Evolutionary conservation across 64 coral and sea anemone species (phyloP).

Genomic region (Montipora sp.): DNA sequence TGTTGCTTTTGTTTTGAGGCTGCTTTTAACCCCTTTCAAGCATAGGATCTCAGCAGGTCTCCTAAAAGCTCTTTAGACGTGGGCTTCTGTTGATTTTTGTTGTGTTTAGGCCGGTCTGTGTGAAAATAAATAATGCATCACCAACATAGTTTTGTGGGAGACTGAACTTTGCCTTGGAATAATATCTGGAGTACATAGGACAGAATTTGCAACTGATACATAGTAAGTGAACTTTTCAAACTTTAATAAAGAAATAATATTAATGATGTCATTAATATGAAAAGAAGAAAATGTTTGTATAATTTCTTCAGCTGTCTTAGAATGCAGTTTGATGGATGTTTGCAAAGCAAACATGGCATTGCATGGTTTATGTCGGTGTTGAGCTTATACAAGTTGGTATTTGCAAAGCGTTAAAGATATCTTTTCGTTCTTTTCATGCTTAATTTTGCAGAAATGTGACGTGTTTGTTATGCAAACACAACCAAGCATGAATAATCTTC

Average conservation of each 20-base stretch:
- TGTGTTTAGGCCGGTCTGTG: constrained; percentile 19
- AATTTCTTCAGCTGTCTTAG: background rate
- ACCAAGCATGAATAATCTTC: background rate
- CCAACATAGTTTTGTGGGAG: background rate
- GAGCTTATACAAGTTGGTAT: background rate
- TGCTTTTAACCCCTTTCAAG: constrained; percentile 12
- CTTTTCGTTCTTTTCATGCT: background rate
- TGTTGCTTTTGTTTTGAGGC: background rate
- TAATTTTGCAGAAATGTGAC: background rate
- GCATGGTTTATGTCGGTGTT: background rate
- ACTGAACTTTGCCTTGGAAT: constrained; percentile 25
- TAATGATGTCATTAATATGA: background rate
- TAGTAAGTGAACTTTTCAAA: background rate
- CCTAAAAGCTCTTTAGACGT: constrained; percentile 10
- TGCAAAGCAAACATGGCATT: background rate
- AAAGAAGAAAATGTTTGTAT: background rate
- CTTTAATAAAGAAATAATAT: background rate
- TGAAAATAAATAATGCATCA: constrained; percentile 43
- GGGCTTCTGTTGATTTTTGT: constrained; percentile 9
- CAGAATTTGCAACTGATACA: background rate
- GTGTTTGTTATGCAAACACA: background rate
- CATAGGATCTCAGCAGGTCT: background rate
- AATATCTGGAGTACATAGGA: background rate
- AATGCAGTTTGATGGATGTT: background rate
- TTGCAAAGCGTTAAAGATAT: background rate